Evolutionary conservation across 2,113 vertebrate genomes (phyloP).

Genomic region (Rhinolophus ferrumequinum): DNA sequence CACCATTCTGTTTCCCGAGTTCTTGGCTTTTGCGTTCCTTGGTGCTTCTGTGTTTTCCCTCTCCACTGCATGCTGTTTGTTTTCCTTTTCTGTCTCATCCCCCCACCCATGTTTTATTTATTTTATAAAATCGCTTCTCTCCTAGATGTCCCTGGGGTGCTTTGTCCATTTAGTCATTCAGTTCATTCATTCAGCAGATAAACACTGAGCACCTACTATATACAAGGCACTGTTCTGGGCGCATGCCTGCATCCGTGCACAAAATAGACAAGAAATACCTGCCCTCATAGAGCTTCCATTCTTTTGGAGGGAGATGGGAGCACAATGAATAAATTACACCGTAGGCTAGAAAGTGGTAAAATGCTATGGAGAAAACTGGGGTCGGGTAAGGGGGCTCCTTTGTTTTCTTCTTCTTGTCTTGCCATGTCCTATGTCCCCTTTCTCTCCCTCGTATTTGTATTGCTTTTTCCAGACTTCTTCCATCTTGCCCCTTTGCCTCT

Average conservation of each 20-base stretch:
- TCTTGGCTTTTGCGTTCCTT: no score
- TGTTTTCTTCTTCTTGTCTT: background rate
- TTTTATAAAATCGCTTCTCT: background rate
- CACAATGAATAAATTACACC: background rate
- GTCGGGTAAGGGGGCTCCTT: background rate
- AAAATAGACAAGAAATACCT: background rate
- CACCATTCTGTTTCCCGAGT: background rate
- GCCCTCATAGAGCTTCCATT: background rate
- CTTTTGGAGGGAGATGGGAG: background rate
- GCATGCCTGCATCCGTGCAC: rapidly evolving
- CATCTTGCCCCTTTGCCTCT: background rate
- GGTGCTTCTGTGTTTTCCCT: rapidly evolving
- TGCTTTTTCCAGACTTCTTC: background rate
- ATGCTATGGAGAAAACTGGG: rapidly evolving
- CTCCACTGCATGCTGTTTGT: background rate
- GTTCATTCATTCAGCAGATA: background rate
- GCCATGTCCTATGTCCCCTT: rapidly evolving
- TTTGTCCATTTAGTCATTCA: background rate
- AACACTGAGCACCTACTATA: rapidly evolving
- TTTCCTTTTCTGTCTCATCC: background rate
- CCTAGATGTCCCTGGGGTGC: background rate
- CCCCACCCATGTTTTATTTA: no score
- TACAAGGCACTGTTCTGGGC: background rate
- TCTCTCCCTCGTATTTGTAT: background rate
- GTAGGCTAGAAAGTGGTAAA: background rate